These are phyloP conservation scores for Panthera uncia DNA, from an alignment of 2,113 vertebrate genomes.

Conservation along the genomic window DNA sequence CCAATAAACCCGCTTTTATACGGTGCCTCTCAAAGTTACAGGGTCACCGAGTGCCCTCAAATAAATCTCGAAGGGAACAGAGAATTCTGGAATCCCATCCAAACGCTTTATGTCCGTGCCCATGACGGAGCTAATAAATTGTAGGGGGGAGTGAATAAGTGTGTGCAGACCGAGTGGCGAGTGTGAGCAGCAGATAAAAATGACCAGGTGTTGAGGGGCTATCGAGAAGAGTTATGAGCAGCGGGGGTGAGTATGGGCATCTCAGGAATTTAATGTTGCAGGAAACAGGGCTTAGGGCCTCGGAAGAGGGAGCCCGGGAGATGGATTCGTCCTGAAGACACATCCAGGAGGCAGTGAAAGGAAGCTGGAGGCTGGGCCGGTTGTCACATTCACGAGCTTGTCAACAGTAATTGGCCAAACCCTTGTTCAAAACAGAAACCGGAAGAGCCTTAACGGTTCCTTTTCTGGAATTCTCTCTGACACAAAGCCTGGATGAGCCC, in stretches of 20 bases:
- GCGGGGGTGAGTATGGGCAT: background rate
- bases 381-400: background rate
- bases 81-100: background rate
- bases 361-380: background rate
- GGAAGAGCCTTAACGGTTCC: background rate
- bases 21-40: constrained; percentile 36
- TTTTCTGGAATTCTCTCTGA: background rate
- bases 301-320: background rate
- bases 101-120: background rate
- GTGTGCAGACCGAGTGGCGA: background rate
- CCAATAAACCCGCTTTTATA: constrained; percentile 48
- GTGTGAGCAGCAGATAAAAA: constrained; percentile 28
- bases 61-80: constrained; percentile 47
- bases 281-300: background rate
- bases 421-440: background rate
- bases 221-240: background rate
- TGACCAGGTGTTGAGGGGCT: background rate
- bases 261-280: background rate
- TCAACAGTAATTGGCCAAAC: background rate
- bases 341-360: background rate
- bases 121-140: background rate
- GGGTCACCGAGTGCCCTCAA: constrained; percentile 42
- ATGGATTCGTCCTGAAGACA: background rate
- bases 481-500: background rate
- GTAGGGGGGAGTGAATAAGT: background rate